A percentile compares a stretch with the other conserved stretches of the same genome.
Evolutionary conservation across 1,140 invertebrate species (phyloP).

Genomic region (Heliconius eleuchia): DNA sequence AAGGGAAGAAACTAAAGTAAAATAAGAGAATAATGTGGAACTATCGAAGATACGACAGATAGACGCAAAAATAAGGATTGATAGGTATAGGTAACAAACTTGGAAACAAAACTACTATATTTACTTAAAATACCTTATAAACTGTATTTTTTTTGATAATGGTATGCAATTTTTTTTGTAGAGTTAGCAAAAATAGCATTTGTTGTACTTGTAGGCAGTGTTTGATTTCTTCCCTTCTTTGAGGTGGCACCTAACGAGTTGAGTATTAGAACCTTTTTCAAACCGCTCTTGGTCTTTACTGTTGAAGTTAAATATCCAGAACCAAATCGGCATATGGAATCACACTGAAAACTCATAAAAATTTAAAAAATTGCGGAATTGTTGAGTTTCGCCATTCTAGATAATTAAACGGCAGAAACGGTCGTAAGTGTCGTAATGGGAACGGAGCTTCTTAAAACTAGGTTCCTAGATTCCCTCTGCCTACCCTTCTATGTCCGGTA

Average conservation of each 20-base stretch:
- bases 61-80: too few species aligned
- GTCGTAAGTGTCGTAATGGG: too few species aligned
- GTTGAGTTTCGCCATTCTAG: not conserved
- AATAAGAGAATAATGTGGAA: too few species aligned
- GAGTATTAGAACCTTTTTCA: constrained; percentile 49
- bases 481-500: too few species aligned
- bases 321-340: constrained; percentile 51
- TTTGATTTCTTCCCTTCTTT: constrained; percentile 36
- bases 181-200: not conserved
- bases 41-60: too few species aligned
- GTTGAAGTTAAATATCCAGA: constrained; percentile 26
- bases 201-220: not conserved
- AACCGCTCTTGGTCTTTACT: not conserved
- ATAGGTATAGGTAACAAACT: too few species aligned
- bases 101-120: not conserved
- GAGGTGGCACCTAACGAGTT: constrained; percentile 44
- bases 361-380: not conserved
- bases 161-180: not conserved
- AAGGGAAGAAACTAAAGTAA: too few species aligned
- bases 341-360: constrained; percentile 49
- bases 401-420: not conserved
- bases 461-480: too few species aligned
- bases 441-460: too few species aligned
- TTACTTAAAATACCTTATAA: not conserved
- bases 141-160: not conserved